Base-by-base conservation (phyloP, 1,140 invertebrate species). In the Sarcophaga bullata region DNA sequence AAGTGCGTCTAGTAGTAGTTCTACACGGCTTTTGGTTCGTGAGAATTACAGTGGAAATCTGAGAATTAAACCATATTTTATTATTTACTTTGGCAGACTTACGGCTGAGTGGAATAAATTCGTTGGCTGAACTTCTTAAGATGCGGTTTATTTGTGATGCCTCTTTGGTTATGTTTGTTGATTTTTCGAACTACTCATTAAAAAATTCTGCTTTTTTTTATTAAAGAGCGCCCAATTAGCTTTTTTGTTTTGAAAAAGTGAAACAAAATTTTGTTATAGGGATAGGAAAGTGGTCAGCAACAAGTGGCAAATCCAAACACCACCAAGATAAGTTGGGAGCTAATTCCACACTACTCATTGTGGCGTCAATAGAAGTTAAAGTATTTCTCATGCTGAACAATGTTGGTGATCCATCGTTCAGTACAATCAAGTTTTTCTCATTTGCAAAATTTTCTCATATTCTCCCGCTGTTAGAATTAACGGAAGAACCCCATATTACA, bases 251-350 rank as follows among this genome's bases (percentile, higher is more conserved):
- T 47, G 46, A 47, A 75, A 75, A 8, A 37, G 73, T 46, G 25
- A 47, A 4, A 17, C 11, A 75, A 75, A 75, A 13, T 75, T 47
- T 47, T 11, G 73, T 11, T 47, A 15, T 46, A 9, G 5, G 5
- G 47, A 75, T 75, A 47, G 73, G 73, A 47, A 75, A 75, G 46
- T 75, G 73, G 47, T 48, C 73, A 9, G 37, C 73, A 75, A 75
- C 73, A 6, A 47, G 9, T 15, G 73, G 73, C 11, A 75, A 7
- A 9, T 37, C 8, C 37, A 75, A 13, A 8, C 37, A 47, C 5
- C 7, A 47, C 73, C 73, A 75, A 46, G 73, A 17, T 13, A 76
- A 76, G 19, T 13, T 15, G 8, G 73, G 37, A 62, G 73, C 73
- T 7, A 75, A 75, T 13, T 75, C 73, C 10, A 47, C 6, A n/a